Evolutionary conservation across 2,113 vertebrate genomes (phyloP).

Genomic region (Pseudopodoces humilis): DNA sequence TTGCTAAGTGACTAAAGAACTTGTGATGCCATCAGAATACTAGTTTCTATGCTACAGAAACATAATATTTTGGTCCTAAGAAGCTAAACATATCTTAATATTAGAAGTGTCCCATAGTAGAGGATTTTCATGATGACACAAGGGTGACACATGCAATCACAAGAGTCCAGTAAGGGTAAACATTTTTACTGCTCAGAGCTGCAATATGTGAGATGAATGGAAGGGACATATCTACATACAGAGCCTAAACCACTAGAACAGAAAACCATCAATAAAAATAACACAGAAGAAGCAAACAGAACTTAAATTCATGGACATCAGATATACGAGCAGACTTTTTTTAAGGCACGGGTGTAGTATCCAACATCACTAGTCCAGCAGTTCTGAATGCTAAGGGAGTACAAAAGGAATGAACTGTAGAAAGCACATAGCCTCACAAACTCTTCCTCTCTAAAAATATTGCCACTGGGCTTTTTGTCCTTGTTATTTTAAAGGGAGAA

Average conservation of each 20-base stretch:
- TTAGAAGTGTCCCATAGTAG: not conserved
- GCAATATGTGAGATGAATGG: not conserved
- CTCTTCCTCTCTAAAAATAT: not conserved
- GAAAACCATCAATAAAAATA: not conserved
- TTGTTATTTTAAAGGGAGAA: not conserved
- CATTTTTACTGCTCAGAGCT: not conserved
- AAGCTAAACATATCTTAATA: not conserved
- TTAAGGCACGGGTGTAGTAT: not conserved
- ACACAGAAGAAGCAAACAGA: not conserved
- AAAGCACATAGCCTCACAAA: not conserved
- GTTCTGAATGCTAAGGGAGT: not conserved
- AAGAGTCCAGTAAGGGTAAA: not conserved
- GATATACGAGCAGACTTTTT: not conserved
- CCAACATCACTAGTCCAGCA: not conserved
- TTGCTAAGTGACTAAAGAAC: not conserved
- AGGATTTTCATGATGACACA: not conserved
- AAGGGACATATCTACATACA: not conserved
- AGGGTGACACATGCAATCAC: not conserved
- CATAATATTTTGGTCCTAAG: not conserved
- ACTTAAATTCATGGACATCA: not conserved
- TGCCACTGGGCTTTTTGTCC: not conserved
- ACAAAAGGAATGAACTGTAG: not conserved
- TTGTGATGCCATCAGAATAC: not conserved
- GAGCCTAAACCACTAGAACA: not conserved
- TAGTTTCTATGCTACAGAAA: not conserved